These are phyloP conservation scores for Carapus acus DNA, from an alignment of 2,797 vertebrate genomes.

Conservation along the genomic window DNA sequence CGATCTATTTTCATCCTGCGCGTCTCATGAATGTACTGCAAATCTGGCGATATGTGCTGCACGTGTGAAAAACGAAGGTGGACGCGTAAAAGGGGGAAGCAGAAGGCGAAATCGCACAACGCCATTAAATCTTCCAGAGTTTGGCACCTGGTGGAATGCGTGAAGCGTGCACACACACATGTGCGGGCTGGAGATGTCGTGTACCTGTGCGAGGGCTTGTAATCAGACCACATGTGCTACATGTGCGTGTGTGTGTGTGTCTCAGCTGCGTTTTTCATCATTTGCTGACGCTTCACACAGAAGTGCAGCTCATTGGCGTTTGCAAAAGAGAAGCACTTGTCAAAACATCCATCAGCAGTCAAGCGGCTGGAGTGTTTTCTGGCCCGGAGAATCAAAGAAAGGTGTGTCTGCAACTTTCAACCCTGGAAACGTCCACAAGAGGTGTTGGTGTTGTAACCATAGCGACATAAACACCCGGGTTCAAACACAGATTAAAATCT, in stretches of 20 bases:
- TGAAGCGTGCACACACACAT: constrained; percentile 1
- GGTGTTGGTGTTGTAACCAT: constrained; percentile 59
- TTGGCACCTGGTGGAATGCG: not conserved
- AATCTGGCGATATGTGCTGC: too few species aligned
- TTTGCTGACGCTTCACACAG: constrained; percentile 43
- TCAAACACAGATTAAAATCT: constrained; percentile 65
- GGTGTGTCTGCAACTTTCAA: constrained; percentile 61
- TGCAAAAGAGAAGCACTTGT: constrained; percentile 50
- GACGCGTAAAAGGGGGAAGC: too few species aligned
- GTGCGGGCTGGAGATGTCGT: not conserved
- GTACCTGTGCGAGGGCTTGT: constrained; percentile 6
- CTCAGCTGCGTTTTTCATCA: constrained; percentile 29
- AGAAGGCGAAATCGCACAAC: too few species aligned
- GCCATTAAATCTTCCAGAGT: too few species aligned
- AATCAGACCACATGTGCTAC: constrained; percentile 20
- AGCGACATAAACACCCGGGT: constrained; percentile 61
- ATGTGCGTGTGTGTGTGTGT: constrained; percentile 1
- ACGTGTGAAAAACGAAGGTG: too few species aligned
- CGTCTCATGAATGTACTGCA: too few species aligned
- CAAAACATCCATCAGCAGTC: constrained; percentile 55
- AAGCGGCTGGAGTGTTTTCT: constrained; percentile 36
- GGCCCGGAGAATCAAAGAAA: constrained; percentile 58
- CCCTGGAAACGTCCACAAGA: constrained; percentile 48
- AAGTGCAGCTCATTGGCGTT: constrained; percentile 40
- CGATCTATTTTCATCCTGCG: too few species aligned